Base-by-base conservation (phyloP, 2,888 invertebrate species). In the Lissonota sp. region DNA sequence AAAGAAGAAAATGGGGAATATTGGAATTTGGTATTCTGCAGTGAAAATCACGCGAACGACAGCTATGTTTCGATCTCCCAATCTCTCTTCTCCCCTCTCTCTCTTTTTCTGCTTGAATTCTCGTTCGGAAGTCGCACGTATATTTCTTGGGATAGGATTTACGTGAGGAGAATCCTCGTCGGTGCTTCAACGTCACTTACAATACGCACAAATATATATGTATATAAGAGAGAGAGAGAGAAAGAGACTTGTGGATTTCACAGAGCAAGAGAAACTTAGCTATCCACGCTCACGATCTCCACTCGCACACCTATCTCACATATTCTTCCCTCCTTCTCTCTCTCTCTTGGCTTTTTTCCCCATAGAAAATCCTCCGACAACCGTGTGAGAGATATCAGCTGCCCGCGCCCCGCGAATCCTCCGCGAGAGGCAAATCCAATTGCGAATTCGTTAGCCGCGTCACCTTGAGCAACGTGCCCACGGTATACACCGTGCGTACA, bases 81-180 rank as follows among this genome's bases (percentile, higher is more conserved):
- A 12, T 53, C 46, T 51, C 39, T 26, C 26, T 26, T 26, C 26
- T 26, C 3, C 26, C 3, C 26, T 53, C 51, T 12, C 67, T 62
- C 6, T 42, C 44, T 39, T 42, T 60, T 16, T 46, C 26, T 46
- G 42, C 14, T 53, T 53, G 53, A 12, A 44, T 8, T 53, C 42
- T 66, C 76, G 72, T 80, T 80, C 80, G 80, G 80, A 80, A 80
- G 80, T 71, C 75, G 70, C 80, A 80, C 80, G 80, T 80, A 75
- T 75, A 75, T 57, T 79, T 80, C 80, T 72, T 67, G 72, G 75
- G 60, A 70, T 75, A 80, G 71, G 62, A 80, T 80, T 67, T 80
- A 80, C 80, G 80, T 80, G 80, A 80, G 75, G 44, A 67, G 80
- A 80, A 80, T 80, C 51, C 26, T 69, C 69, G 63, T 63, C 57